These are phyloP conservation scores for Girardinichthys multiradiatus DNA, from an alignment of 2,113 vertebrate species.

Conservation along the genomic window DNA sequence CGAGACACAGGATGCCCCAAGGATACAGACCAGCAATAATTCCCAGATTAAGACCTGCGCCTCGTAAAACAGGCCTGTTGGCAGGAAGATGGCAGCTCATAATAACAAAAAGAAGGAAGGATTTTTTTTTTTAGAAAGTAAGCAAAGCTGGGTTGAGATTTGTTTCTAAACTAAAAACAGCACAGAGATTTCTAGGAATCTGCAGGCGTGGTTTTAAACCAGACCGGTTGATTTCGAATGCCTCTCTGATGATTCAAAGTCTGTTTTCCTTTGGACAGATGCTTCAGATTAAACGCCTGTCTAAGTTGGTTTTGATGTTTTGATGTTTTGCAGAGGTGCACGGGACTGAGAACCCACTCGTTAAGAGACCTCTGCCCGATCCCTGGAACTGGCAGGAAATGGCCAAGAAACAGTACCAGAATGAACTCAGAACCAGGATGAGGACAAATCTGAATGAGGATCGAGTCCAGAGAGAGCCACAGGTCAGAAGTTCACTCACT, in stretches of 20 bases:
- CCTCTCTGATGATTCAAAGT: not conserved
- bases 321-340: conserved; percentile 63
- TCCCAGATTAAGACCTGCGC: conserved; percentile 38
- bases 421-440: conserved; percentile 66
- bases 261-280: not conserved
- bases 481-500: conserved; percentile 57
- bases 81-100: conserved; percentile 52
- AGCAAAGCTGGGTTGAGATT: conserved; percentile 15
- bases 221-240: not conserved
- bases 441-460: conserved; percentile 61
- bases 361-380: conserved; percentile 59
- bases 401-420: conserved; percentile 49
- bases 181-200: not conserved
- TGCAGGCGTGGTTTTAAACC: conserved; percentile 2
- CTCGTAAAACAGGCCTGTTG: conserved; percentile 50
- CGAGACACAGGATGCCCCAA: conserved; percentile 49
- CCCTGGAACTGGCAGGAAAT: conserved; percentile 51
- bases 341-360: conserved; percentile 61
- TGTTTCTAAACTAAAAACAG: conserved; percentile 29
- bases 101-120: conserved; percentile 30
- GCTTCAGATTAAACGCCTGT: conserved; percentile 13
- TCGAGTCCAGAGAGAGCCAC: conserved; percentile 37
- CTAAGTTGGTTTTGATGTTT: conserved; percentile 14
- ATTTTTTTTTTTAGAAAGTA: not conserved
- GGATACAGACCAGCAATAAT: conserved; percentile 46